A percentile compares a stretch with the other conserved stretches of the same genome.
Evolutionary conservation across 2,113 vertebrate genomes (phyloP).

Genomic region (Etheostoma cragini): DNA sequence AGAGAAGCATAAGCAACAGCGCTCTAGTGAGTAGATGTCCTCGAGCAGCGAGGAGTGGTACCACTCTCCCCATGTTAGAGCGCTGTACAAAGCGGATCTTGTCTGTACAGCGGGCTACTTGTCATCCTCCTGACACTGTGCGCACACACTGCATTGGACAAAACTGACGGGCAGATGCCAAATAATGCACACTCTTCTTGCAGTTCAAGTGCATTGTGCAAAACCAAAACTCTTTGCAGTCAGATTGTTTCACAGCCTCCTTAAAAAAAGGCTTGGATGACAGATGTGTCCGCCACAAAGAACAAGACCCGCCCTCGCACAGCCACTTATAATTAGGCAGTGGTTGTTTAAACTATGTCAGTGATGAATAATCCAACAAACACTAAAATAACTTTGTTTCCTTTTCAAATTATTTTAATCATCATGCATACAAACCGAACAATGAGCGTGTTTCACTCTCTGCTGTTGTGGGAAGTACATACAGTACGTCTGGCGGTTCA

Average conservation of each 20-base stretch:
- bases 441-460: background rate
- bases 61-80: slow-evolving; percentile 61
- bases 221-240: slow-evolving; percentile 2
- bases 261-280: slow-evolving; percentile 34
- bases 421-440: background rate
- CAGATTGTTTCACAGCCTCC: slow-evolving; percentile 3
- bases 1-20: slow-evolving; percentile 60
- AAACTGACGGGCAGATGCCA: slow-evolving; percentile 46
- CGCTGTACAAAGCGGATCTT: slow-evolving; percentile 71
- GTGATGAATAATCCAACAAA: slow-evolving; percentile 21
- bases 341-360: slow-evolving; percentile 15
- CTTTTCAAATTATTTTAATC: background rate
- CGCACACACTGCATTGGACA: slow-evolving; percentile 38
- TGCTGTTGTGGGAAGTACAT: background rate
- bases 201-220: background rate
- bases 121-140: slow-evolving; percentile 65
- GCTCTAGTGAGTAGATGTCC: slow-evolving; percentile 69
- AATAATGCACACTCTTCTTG: slow-evolving; percentile 17
- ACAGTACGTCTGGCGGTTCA: background rate
- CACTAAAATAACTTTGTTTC: slow-evolving; percentile 20
- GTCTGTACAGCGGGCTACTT: slow-evolving; percentile 58
- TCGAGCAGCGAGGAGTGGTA: slow-evolving; percentile 74
- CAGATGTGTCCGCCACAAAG: slow-evolving; percentile 35
- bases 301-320: slow-evolving; percentile 7
- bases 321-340: slow-evolving; percentile 41